Conservation (phyloP, 64 coral and sea anemone species). For the Actinia tenebrosa region DNA sequence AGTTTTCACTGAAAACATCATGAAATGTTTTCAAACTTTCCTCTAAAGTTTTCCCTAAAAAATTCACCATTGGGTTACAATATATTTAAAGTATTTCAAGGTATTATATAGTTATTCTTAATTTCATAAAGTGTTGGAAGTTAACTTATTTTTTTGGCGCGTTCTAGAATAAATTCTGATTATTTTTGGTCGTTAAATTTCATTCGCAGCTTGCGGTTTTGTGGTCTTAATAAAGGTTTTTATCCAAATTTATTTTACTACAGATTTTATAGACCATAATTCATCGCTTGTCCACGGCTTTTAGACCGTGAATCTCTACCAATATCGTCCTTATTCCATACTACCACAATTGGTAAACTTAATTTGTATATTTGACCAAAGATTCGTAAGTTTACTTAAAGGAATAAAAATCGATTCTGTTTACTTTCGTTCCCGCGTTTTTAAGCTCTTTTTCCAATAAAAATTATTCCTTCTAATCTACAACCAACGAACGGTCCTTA, state of each 20-base stretch:
- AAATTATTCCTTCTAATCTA: not conserved
- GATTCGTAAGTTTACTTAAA: not conserved
- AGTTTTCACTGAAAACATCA: not conserved
- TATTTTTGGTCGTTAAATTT: not conserved
- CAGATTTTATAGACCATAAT: not conserved
- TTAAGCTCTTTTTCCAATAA: not conserved
- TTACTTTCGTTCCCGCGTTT: not conserved
- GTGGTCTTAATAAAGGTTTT: not conserved
- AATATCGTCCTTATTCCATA: not conserved
- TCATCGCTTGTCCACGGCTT: not conserved
- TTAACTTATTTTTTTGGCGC: not conserved
- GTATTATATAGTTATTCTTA: not conserved
- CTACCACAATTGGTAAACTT: not conserved
- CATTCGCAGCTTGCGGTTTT: not conserved
- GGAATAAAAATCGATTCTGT: not conserved
- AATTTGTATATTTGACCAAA: conserved; percentile 3
- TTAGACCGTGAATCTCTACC: not conserved
- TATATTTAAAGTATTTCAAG: not conserved
- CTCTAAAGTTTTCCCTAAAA: not conserved
- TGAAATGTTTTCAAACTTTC: conserved; percentile 1
- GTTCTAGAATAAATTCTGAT: not conserved
- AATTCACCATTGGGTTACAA: not conserved
- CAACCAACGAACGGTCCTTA: not conserved
- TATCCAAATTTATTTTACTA: not conserved
- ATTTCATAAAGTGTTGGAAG: not conserved